Evolutionary conservation across 1,140 invertebrate genomes (phyloP), one percentile per base, ranked within the genome.

Genomic region (Zelostemma sp.): DNA sequence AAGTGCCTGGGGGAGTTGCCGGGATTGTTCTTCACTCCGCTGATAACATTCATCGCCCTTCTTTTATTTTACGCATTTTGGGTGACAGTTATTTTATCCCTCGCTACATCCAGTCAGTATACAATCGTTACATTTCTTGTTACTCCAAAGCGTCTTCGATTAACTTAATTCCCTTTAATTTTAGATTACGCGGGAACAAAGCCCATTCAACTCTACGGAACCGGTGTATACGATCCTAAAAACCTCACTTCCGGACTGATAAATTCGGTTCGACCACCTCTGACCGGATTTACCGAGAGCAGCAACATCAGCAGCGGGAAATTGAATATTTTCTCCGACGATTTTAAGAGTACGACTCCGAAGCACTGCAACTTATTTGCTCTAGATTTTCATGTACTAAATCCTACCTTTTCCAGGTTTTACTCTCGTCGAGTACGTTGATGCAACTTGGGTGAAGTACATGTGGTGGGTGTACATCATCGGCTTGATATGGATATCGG

Each of bases 391-490:
- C 4, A 5, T 40, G 16, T 45, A 45, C 16, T 17, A 6, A 45
- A 15, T 45, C 14, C 14, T 45, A 31, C 1, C 12, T 28, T 8
- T 79, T 75, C 35, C 57, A 90, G 90, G 87, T 56, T 88, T 91
- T 59, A 88, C 88, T 11, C 81, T 89, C 2, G 88, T 93, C 19
- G 89, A 92, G 66, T 94, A 91, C 76, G 81, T 87, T 50, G 90
- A 93, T 76, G 87, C 88, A 11, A 87, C 88, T 33, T 93, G 92
- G 88, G 90, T 96, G 12, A 92, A 92, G 71, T 93, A 93, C 55
- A 93, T 94, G 91, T 96, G 95, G 91, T 97, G 94, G 94, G 89
- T 96, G 57, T 95, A 95, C 79, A 87, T 97, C 9, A 91, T 97
- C 43, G 95, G 93, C 15, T 85, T 97, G 0, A 89, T 97, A 53